Evolutionary conservation across 2,113 vertebrate genomes (phyloP).

Genomic region (Raphicerus campestris): DNA sequence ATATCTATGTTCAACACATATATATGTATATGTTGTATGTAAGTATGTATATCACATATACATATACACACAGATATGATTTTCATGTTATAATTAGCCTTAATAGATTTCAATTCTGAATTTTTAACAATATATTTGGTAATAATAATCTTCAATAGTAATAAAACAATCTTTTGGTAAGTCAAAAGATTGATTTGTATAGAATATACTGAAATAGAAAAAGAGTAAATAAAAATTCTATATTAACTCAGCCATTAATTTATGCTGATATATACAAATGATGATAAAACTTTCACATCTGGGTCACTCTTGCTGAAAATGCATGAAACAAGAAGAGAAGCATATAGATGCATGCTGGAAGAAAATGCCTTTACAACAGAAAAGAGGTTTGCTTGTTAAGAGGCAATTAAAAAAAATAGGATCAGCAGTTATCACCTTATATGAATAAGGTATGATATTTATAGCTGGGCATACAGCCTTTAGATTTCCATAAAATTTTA

Average conservation of each 20-base stretch:
- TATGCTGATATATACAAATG: not conserved
- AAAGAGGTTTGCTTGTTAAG: slow-evolving; percentile 55
- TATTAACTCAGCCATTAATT: slow-evolving; percentile 7
- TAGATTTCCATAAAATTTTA: slow-evolving; percentile 43
- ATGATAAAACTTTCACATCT: slow-evolving; percentile 28
- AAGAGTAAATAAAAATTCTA: not conserved
- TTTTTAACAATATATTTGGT: not conserved
- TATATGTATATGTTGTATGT: not conserved
- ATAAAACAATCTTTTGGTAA: not conserved
- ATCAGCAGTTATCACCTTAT: not conserved
- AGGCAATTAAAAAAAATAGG: slow-evolving; percentile 26
- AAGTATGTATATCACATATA: not conserved
- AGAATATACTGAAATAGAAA: not conserved
- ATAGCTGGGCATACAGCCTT: not conserved
- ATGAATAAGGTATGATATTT: not conserved
- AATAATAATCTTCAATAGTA: not conserved
- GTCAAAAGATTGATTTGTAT: not conserved
- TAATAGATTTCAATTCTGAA: not conserved
- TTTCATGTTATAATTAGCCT: not conserved
- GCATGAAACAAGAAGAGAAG: not conserved
- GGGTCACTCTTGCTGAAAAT: slow-evolving; percentile 28
- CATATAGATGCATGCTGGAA: not conserved
- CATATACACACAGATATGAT: not conserved
- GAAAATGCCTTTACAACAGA: slow-evolving; percentile 43
- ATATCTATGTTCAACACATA: not conserved